Evolutionary conservation across 2,113 vertebrate genomes (phyloP), one percentile per base, ranked within the genome.

Genomic region (Nymphicus hollandicus): DNA sequence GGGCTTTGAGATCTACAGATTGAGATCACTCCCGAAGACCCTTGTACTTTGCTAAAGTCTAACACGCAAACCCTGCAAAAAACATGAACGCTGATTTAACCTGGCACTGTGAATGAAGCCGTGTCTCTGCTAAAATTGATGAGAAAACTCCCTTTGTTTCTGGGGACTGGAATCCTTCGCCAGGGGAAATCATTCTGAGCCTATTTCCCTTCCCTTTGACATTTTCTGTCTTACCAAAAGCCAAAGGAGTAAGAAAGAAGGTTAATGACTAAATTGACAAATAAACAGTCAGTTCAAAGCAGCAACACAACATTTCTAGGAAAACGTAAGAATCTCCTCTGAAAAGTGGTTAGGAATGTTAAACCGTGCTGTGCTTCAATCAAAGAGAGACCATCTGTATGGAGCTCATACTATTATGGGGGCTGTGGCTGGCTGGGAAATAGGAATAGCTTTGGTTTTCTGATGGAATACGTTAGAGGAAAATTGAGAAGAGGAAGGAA

Each of bases 221-320:
- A 85, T 96, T 53, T 91, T 86, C 91, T 90, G 82, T 93, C 91
- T 86, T 63, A 91, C 44, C 90, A 88, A 77, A 91, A 97, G 95
- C 94, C 82, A 86, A 11, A 93, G 86, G 84, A 89, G 77, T 81
- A 69, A 87, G 78, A 63, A 92, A 85, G 89, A 91, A 95, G 81
- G 86, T 91, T 97, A 92, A 93, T 87, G 66, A 93, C 91, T 93
- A 92, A 92, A 89, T 23, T 85, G 86, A 87, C 86, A 93, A 95
- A 95, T 86, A 97, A 94, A 93, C 91, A 93, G 87, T 81, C 86
- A 61, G 81, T 91, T 96, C 77, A 95, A 91, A 95, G 89, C 41
- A 78, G 65, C 73, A 72, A 74, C 55, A 77, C n/a, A 72, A 61
- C 46, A 24, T 81, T 95, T 95, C 89, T 17, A 4, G 78, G 77